phyloP scores from a whole-genome alignment of 2,113 vertebrate genomes.

The Notothenia coriiceps region DNA sequence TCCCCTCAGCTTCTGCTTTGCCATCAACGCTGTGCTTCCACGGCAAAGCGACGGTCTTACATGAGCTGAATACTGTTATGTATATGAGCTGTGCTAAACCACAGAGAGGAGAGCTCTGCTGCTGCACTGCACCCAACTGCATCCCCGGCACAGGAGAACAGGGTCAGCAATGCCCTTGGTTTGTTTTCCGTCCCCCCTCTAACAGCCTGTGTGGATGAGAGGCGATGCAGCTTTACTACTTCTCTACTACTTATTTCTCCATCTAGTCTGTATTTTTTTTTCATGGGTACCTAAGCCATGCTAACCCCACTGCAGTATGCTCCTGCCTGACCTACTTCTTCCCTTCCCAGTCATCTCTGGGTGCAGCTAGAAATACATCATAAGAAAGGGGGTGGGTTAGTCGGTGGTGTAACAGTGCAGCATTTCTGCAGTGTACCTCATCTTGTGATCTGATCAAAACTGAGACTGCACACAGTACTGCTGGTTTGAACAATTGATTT shows the following conservation, averaged over 20 bases:
- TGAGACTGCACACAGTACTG: not conserved
- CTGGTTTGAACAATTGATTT: not conserved
- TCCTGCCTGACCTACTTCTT: slow-evolving; percentile 61
- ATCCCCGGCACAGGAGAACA: slow-evolving; percentile 7
- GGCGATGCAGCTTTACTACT: not conserved
- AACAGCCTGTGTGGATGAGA: not conserved
- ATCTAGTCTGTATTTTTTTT: not conserved
- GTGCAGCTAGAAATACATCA: slow-evolving; percentile 36
- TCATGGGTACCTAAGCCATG: slow-evolving; percentile 27
- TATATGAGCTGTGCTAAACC: slow-evolving; percentile 31
- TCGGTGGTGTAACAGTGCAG: not conserved
- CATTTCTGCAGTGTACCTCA: not conserved
- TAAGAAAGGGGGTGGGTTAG: not conserved
- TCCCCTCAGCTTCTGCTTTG: slow-evolving; percentile 34
- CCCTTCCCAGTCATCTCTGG: slow-evolving; percentile 27
- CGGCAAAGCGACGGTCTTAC: slow-evolving; percentile 28
- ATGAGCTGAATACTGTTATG: slow-evolving; percentile 45
- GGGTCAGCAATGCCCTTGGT: slow-evolving; percentile 21
- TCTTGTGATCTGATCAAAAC: not conserved
- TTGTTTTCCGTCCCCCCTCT: not conserved
- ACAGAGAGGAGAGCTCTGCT: slow-evolving; percentile 15
- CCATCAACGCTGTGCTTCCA: slow-evolving; percentile 31
- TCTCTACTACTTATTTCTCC: not conserved
- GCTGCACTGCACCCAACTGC: slow-evolving; percentile 27
- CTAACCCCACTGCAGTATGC: slow-evolving; percentile 54